These are phyloP conservation scores for Ara ararauna DNA, from an alignment of 2,797 vertebrate genomes.

Conservation along the genomic window DNA sequence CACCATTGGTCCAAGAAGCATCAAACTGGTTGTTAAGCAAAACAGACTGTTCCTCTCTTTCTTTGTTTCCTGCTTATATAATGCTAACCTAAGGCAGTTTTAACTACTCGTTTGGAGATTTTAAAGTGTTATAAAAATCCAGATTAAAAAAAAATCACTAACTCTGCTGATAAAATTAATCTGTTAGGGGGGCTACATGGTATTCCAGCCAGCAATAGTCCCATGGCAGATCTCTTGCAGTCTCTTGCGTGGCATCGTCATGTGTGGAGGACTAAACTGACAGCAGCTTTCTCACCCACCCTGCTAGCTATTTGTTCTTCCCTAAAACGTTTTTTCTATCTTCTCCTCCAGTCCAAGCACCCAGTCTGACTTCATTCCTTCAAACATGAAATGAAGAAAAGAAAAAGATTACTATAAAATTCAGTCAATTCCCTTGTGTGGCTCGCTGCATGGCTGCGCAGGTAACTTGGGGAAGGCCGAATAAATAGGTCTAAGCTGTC, in stretches of 20 bases:
- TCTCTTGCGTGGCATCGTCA: background rate
- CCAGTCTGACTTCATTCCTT: background rate
- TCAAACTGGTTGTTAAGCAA: slow-evolving; percentile 9
- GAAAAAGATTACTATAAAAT: background rate
- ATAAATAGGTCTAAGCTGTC: background rate
- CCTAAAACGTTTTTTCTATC: background rate
- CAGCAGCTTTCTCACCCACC: background rate
- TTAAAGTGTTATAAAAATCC: background rate
- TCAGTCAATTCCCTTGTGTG: background rate
- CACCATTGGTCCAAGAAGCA: background rate
- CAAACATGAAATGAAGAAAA: background rate
- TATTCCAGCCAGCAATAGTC: background rate
- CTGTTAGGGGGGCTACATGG: background rate
- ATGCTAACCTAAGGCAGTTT: background rate
- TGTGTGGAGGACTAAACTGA: background rate
- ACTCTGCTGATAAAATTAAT: background rate
- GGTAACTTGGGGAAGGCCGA: background rate
- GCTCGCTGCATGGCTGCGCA: background rate
- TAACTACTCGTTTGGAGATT: background rate
- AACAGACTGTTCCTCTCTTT: background rate
- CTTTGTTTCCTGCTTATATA: background rate
- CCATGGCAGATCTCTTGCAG: background rate
- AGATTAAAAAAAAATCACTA: background rate
- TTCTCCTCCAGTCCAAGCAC: background rate
- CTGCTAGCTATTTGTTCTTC: background rate